Base-by-base conservation (phyloP, 1,140 invertebrate genomes). In the Cyclina sinensis region DNA sequence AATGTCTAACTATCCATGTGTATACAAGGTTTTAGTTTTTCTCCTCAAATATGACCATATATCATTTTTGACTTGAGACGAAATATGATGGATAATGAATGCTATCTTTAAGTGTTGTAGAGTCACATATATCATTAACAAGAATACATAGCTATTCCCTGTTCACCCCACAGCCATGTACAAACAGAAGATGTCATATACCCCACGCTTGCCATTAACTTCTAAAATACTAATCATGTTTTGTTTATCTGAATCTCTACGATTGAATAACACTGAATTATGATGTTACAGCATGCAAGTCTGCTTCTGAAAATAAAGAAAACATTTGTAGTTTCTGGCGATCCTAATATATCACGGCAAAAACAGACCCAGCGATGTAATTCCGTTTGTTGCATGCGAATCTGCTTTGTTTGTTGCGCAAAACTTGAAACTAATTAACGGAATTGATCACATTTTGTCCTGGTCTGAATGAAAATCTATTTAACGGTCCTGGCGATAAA, bases 391-490 rank as follows among this genome's bases (percentile, higher is more conserved):
- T 70, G 65, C 65, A 70, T 70, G 65, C 16, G 14, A 37, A 35
- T 37, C 65, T 70, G 35, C 65, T 48, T 70, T 70, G 65, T 70
- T 39, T 51, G 73, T 51, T 54, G 46, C 35, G 30, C 46, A 78
- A 51, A 51, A 78, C 48, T 78, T 78, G 74, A 78, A 78, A 78
- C 46, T 78, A 78, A 78, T 78, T 78, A 78, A 78, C 48, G 30
- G 74, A 54, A 78, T 78, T 78, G 74, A 78, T 78, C 30, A 51
- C 30, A 78, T 54, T 78, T 78, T 78, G 74, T 78, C 46, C 74
- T 35, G 46, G 32, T 51, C 35, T 78, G n/a, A 78, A 51, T 78
- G 73, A 76, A 76, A 76, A 76, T 76, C 73, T 76, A 76, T 76
- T 76, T 76, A 24, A 76, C 43, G 46, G 46, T 78, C 18, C 14